Conservation (phyloP, 2,113 vertebrate species). For the Rhabdornis inornatus region DNA sequence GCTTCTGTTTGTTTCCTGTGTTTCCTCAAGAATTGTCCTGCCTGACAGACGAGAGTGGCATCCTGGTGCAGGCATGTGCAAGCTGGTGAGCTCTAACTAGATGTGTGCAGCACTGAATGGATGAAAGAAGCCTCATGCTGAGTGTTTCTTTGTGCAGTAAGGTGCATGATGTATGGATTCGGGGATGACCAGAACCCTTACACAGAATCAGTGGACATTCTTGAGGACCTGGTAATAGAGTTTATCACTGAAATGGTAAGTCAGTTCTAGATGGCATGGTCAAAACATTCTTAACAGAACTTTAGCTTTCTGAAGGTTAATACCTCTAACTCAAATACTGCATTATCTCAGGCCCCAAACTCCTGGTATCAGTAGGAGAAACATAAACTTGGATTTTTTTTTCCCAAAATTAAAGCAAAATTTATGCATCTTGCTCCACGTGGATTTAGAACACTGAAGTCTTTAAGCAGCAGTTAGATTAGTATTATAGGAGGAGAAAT, state of each 20-base stretch:
- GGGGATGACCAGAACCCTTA: conserved; percentile 99
- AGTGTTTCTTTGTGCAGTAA: conserved; percentile 71
- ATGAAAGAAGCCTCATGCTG: neutral
- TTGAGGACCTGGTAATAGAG: conserved; percentile 97
- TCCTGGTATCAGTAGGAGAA: neutral
- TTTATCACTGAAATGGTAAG: conserved; percentile 97
- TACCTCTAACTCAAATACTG: neutral
- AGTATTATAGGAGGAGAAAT: neutral
- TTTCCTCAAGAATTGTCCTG: neutral
- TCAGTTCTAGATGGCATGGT: neutral
- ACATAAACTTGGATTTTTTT: neutral
- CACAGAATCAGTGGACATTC: conserved; percentile 96
- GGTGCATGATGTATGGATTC: conserved; percentile 99
- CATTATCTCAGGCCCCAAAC: neutral
- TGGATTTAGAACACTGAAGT: neutral
- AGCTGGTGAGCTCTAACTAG: neutral
- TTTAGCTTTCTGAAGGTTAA: neutral
- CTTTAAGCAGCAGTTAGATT: neutral
- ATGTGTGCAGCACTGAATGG: neutral
- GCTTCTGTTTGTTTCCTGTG: neutral
- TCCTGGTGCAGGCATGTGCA: too few relatives aligned
- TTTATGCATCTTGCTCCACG: neutral
- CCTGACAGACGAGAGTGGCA: fast-evolving
- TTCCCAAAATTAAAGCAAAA: neutral
- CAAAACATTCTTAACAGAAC: neutral